These are phyloP conservation scores for Ochotona curzoniae DNA, from an alignment of 2,113 vertebrate genomes.

Conservation along the genomic window DNA sequence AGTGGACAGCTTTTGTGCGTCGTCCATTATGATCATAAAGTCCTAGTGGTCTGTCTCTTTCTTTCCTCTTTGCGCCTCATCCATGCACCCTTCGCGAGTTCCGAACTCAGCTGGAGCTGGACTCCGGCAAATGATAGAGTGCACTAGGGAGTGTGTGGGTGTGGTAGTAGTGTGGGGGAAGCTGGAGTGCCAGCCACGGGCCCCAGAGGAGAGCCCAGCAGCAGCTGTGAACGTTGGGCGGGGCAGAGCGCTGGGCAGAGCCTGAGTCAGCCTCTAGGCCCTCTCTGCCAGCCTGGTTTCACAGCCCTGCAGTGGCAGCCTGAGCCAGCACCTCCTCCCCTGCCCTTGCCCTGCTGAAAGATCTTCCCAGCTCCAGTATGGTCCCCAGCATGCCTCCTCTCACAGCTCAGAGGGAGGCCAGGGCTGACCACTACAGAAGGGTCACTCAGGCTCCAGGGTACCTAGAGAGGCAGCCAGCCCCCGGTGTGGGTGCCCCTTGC, in stretches of 20 bases:
- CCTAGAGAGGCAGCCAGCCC: conserved; percentile 11
- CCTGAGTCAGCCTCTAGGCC: conserved; percentile 66
- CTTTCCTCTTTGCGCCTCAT: too few species aligned
- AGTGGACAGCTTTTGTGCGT: too few species aligned
- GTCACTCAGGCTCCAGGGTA: not conserved
- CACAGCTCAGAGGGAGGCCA: conserved; percentile 19
- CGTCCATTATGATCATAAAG: too few species aligned
- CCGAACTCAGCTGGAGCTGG: too few species aligned
- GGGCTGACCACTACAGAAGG: not conserved
- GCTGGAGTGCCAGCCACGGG: conserved; percentile 18
- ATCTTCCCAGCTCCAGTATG: conserved; percentile 53
- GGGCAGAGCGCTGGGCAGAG: conserved; percentile 40
- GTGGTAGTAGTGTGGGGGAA: not conserved
- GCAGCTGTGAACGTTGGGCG: conserved; percentile 54
- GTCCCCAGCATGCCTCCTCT: conserved; percentile 53
- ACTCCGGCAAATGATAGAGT: not conserved
- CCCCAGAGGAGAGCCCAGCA: conserved; percentile 45
- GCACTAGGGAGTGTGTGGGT: not conserved
- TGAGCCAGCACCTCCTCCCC: conserved; percentile 66
- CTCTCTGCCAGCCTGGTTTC: conserved; percentile 71
- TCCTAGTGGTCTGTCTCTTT: too few species aligned
- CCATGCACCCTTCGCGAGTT: too few species aligned
- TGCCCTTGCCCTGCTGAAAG: not conserved
- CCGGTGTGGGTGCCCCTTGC: not conserved
- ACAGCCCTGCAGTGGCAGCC: not conserved